Percentiles rank a stretch among this genome's conserved stretches.
phyloP scores from a whole-genome alignment of 2,888 invertebrate genomes.

The Drosophila neotestacea region DNA sequence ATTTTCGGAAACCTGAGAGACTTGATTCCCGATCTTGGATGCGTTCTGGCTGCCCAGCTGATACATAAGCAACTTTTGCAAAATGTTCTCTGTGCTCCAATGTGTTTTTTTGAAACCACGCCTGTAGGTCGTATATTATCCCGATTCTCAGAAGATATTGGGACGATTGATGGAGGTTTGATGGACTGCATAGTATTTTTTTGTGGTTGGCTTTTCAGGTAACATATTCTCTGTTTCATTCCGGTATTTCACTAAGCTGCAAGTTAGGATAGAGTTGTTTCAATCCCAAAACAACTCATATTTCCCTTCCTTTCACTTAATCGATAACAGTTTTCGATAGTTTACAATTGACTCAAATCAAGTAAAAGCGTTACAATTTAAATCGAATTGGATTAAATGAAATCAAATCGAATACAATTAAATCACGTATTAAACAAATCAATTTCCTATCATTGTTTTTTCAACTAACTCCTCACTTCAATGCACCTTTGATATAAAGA shows the following conservation, averaged over 20 bases:
- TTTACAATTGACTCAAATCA: conserved; percentile 42
- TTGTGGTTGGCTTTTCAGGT: not conserved
- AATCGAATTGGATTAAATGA: conserved; percentile 15
- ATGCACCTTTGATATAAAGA: conserved; percentile 21
- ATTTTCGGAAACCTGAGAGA: too few species aligned
- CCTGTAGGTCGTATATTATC: too few species aligned
- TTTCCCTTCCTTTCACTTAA: not conserved
- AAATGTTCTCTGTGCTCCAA: too few species aligned
- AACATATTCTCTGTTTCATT: not conserved
- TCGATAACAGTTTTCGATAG: not conserved
- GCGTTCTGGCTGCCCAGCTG: too few species aligned
- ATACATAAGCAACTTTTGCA: too few species aligned
- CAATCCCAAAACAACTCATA: not conserved
- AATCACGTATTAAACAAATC: conserved; percentile 21
- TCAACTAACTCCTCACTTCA: conserved; percentile 42
- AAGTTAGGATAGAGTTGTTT: not conserved
- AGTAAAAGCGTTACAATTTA: conserved; percentile 39
- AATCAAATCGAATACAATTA: not conserved
- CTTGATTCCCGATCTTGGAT: too few species aligned
- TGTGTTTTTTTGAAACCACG: too few species aligned
- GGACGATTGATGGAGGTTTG: too few species aligned
- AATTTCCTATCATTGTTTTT: conserved; percentile 44
- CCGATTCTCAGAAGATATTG: too few species aligned
- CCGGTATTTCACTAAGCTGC: not conserved
- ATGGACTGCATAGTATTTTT: too few species aligned